Evolutionary conservation across 2,888 invertebrate genomes (phyloP).

Genomic region (Chymomyza procnemis): DNA sequence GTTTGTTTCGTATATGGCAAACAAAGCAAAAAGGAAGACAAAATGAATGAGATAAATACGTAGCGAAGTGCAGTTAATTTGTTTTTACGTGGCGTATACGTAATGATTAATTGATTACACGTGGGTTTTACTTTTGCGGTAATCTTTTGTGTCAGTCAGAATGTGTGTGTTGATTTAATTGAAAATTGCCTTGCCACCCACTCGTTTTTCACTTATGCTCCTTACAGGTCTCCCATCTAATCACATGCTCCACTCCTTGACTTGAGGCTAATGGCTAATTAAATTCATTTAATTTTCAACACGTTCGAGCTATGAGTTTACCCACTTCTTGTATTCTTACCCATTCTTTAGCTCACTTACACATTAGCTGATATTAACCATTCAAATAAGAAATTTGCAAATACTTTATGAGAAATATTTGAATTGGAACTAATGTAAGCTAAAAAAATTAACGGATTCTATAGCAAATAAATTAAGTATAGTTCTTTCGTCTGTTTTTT

Average conservation of each 20-base stretch:
- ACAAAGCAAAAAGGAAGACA: background rate
- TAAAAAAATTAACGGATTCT: no score
- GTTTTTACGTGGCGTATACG: slow-evolving; percentile 32
- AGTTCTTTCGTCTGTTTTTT: no score
- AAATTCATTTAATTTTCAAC: slow-evolving; percentile 15
- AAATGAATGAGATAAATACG: background rate
- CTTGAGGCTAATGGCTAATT: slow-evolving; percentile 22
- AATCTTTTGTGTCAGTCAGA: slow-evolving; percentile 4
- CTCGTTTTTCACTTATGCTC: background rate
- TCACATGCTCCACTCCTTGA: slow-evolving; percentile 2
- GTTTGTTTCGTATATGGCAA: background rate
- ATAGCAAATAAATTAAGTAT: no score
- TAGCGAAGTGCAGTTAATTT: slow-evolving; percentile 31
- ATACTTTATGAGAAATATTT: no score
- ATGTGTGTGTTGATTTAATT: slow-evolving; percentile 7
- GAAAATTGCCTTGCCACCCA: slow-evolving; percentile 2
- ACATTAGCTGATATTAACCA: no score
- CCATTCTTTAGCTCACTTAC: background rate
- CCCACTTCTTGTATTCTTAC: background rate
- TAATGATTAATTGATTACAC: slow-evolving; percentile 57
- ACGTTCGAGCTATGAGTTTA: background rate
- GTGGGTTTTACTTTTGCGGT: slow-evolving; percentile 39
- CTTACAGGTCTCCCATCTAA: slow-evolving; percentile 7
- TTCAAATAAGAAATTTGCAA: no score
- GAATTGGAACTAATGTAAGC: no score